phyloP scores from a whole-genome alignment of 2,113 vertebrate genomes.

The Apteryx mantelli region DNA sequence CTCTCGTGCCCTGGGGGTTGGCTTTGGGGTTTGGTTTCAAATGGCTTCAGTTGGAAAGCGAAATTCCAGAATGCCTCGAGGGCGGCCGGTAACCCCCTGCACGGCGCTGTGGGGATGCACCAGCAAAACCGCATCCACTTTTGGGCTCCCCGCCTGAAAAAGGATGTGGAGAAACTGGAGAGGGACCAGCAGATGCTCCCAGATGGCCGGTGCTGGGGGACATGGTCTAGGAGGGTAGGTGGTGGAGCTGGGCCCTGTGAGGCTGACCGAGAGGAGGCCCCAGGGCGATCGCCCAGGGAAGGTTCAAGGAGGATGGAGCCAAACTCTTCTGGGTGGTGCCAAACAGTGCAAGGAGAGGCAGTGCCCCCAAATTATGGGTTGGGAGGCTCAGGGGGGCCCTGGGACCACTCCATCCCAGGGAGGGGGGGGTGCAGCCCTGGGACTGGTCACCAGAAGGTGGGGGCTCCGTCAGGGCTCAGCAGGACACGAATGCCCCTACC shows the following conservation, averaged over 20 bases:
- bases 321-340: too few species aligned
- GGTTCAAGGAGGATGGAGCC: too few species aligned
- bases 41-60: background rate
- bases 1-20: background rate
- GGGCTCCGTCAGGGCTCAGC: rapidly evolving
- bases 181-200: background rate
- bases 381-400: background rate
- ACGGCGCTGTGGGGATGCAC: rapidly evolving
- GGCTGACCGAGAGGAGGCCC: background rate
- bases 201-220: background rate
- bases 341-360: background rate
- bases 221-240: background rate
- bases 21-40: background rate
- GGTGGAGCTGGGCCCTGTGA: background rate
- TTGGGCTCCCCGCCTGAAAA: background rate
- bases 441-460: background rate
- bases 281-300: too few species aligned
- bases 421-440: background rate
- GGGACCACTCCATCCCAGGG: background rate
- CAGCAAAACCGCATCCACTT: rapidly evolving
- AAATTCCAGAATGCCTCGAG: background rate
- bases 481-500: background rate
- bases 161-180: background rate
- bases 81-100: background rate
- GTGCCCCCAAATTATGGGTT: background rate